Evolutionary conservation across 2,888 invertebrate species (phyloP).

Genomic region (Troilus luridus): DNA sequence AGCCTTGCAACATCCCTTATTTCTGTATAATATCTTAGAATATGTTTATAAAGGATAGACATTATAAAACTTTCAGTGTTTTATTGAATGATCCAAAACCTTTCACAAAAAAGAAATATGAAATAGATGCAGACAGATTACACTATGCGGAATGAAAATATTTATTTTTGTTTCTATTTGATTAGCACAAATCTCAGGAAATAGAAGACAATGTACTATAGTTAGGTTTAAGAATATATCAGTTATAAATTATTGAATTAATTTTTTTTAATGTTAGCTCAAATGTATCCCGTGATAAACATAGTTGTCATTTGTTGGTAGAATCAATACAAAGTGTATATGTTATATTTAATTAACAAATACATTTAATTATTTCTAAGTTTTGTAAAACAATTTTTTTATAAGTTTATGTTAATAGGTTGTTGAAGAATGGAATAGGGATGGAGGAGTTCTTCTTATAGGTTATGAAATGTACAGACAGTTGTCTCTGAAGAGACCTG

Average conservation of each 20-base stretch:
- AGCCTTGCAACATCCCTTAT: background rate
- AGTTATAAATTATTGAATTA: too few species aligned
- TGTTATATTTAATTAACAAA: too few species aligned
- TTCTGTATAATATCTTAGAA: background rate
- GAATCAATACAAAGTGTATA: too few species aligned
- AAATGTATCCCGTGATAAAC: background rate
- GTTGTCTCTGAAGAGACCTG: conserved; percentile 83
- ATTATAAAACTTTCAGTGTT: background rate
- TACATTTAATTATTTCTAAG: background rate
- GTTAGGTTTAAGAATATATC: too few species aligned
- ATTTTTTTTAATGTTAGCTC: too few species aligned
- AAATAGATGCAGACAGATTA: background rate
- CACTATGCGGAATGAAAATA: background rate
- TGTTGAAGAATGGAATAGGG: conserved; percentile 83
- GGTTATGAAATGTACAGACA: conserved; percentile 97
- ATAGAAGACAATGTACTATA: too few species aligned
- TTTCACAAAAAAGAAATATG: background rate
- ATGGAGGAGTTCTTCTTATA: conserved; percentile 94
- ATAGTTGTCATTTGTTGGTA: too few species aligned
- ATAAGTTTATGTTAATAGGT: conserved; percentile 66
- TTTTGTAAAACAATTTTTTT: background rate
- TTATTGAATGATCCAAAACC: background rate
- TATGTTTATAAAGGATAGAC: too few species aligned
- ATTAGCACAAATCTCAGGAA: too few species aligned
- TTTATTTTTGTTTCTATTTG: background rate